These are phyloP conservation scores for Erebia epiphron DNA, from an alignment of 2,888 invertebrate genomes.

Conservation along the genomic window DNA sequence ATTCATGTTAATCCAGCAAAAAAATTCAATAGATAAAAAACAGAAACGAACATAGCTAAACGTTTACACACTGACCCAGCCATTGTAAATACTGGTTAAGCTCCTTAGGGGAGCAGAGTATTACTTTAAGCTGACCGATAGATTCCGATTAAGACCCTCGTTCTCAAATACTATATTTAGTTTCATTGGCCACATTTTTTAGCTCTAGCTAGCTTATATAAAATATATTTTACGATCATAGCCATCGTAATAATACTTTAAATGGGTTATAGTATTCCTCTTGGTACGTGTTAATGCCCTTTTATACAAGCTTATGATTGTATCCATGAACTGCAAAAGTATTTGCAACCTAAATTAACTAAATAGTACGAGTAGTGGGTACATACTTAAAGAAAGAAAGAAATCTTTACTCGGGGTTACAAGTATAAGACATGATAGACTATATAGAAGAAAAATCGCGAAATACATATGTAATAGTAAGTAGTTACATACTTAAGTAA, in stretches of 20 bases:
- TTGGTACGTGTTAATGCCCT: neutral
- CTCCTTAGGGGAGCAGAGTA: conserved; percentile 26
- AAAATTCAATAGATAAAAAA: conserved; percentile 12
- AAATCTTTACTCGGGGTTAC: too few species aligned
- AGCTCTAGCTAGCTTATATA: neutral
- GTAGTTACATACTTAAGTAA: too few species aligned
- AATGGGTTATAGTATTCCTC: neutral
- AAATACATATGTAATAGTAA: too few species aligned
- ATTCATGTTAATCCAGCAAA: neutral
- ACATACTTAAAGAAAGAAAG: too few species aligned
- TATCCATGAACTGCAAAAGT: neutral
- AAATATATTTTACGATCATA: neutral
- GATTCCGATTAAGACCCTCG: conserved; percentile 17
- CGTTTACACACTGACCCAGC: conserved; percentile 22
- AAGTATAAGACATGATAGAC: too few species aligned
- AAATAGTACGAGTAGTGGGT: too few species aligned
- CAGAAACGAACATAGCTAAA: conserved; percentile 17
- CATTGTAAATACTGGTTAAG: conserved; percentile 31
- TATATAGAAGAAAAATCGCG: too few species aligned
- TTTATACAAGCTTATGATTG: neutral
- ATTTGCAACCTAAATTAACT: neutral
- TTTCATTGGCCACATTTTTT: conserved; percentile 10
- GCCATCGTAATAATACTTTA: neutral
- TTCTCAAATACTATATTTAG: conserved; percentile 13
- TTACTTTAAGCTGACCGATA: conserved; percentile 23